These are phyloP conservation scores for Antheraea mylitta DNA, from an alignment of 1,140 invertebrate species.

Conservation along the genomic window DNA sequence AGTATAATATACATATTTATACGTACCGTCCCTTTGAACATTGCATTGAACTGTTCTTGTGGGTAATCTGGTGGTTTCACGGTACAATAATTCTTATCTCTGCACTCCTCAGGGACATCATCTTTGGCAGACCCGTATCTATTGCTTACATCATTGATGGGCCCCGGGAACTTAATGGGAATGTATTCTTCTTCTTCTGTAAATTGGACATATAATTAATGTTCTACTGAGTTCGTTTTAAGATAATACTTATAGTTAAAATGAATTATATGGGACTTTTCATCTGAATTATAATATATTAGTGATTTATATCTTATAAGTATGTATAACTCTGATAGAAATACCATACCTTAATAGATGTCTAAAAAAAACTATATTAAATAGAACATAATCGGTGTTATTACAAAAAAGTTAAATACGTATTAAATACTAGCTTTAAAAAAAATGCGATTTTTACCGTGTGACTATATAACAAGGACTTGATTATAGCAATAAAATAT, in stretches of 20 bases:
- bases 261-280: not conserved
- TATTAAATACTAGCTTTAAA: no score
- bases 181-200: constrained; percentile 7
- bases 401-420: no score
- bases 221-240: no score
- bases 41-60: constrained; percentile 44
- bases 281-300: no score
- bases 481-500: no score
- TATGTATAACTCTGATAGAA: not conserved
- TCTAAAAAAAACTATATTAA: no score
- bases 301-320: no score
- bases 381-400: no score
- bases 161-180: constrained; percentile 27
- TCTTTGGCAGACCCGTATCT: constrained; percentile 21
- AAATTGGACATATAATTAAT: not conserved
- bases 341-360: no score
- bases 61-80: constrained; percentile 55
- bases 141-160: constrained; percentile 20
- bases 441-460: no score
- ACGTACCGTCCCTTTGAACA: constrained; percentile 57
- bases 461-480: no score
- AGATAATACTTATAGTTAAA: not conserved
- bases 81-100: constrained; percentile 47
- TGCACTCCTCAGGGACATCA: constrained; percentile 42
- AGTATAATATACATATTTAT: not conserved